Evolutionary conservation across 2,888 invertebrate genomes (phyloP).

Genomic region (Tolmerus cingulatus): DNA sequence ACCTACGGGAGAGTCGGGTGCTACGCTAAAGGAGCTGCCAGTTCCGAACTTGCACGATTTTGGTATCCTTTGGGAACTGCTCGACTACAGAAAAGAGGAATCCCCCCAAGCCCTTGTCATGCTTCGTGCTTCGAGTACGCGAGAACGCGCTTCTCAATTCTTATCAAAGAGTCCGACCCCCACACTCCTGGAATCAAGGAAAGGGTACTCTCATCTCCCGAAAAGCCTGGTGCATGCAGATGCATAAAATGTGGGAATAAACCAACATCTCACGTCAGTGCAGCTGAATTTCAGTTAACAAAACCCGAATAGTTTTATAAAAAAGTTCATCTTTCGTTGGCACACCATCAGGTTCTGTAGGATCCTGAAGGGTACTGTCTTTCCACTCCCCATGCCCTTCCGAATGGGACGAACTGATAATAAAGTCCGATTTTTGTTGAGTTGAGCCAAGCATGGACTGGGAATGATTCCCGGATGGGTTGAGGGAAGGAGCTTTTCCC

Average conservation of each 20-base stretch:
- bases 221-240: not conserved
- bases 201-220: not conserved
- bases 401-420: conserved; percentile 20
- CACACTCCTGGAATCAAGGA: not conserved
- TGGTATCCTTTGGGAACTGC: not conserved
- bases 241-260: not conserved
- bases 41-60: not conserved
- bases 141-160: not conserved
- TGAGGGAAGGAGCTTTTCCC: not conserved
- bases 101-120: not conserved
- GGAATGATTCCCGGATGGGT: not conserved
- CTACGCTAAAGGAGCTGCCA: not conserved
- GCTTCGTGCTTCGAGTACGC: not conserved
- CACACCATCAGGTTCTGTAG: not conserved
- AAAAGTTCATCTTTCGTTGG: not conserved
- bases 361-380: not conserved
- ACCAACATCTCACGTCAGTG: not conserved
- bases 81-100: not conserved
- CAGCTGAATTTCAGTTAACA: not conserved
- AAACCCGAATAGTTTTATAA: not conserved
- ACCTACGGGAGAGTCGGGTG: not conserved
- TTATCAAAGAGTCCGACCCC: not conserved
- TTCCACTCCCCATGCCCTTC: not conserved
- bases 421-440: conserved; percentile 26
- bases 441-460: not conserved